Conservation (phyloP, 2,888 invertebrate species). For the Eristalis intricaria region DNA sequence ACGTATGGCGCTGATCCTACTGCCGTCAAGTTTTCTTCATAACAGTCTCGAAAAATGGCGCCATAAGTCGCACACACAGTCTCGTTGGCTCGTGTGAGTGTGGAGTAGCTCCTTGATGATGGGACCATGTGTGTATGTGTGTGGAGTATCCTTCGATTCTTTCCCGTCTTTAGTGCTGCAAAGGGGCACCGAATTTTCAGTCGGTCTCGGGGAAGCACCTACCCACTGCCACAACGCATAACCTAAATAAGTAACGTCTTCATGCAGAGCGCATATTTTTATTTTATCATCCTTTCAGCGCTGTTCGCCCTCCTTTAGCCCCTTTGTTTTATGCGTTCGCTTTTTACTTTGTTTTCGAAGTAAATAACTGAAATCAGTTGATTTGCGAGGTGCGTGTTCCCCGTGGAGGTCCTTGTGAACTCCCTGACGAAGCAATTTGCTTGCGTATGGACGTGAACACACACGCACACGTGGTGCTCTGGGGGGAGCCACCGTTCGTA, state of each 20-base stretch:
- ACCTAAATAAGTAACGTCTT: slow-evolving; percentile 20
- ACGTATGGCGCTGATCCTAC: not conserved
- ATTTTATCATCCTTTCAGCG: slow-evolving; percentile 3
- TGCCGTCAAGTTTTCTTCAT: not conserved
- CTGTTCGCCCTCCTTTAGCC: not conserved
- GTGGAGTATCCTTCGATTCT: not conserved
- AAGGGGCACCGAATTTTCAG: not conserved
- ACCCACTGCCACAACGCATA: too few relatives aligned
- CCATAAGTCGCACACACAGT: not conserved
- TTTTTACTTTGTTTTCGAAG: slow-evolving; percentile 12
- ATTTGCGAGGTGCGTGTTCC: slow-evolving; percentile 28
- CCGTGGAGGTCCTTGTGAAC: slow-evolving; percentile 14
- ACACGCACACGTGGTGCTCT: not conserved
- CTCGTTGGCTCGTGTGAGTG: not conserved
- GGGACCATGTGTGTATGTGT: too few relatives aligned
- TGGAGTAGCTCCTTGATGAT: too few relatives aligned
- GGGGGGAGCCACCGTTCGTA: too few relatives aligned
- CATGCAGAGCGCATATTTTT: slow-evolving; percentile 19
- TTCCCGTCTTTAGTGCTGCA: not conserved
- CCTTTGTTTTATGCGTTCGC: slow-evolving; percentile 33
- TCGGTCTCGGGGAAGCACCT: too few relatives aligned
- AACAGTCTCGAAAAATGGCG: slow-evolving; percentile 19
- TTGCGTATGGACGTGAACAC: not conserved
- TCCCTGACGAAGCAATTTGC: slow-evolving; percentile 43
- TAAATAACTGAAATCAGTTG: slow-evolving; percentile 52